phyloP scores from a whole-genome alignment of 2,797 vertebrate species.

The Orientallactaga sibirica region DNA sequence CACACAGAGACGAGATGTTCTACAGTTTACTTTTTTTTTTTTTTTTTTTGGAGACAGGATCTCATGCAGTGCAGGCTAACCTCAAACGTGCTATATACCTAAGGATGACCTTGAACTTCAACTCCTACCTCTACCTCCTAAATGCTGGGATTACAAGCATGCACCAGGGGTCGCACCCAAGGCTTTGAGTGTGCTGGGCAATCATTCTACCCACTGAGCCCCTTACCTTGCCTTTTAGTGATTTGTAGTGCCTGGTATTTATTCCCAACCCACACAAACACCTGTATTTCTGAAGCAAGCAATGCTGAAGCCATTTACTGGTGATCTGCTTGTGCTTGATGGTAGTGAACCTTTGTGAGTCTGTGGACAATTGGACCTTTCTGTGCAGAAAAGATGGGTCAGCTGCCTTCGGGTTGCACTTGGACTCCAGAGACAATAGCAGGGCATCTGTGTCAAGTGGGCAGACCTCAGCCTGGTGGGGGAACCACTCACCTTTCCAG shows the following conservation, averaged over 20 bases:
- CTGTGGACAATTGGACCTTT: background rate
- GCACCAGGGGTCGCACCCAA: background rate
- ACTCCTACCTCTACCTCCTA: background rate
- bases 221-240: background rate
- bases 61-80: background rate
- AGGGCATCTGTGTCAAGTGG: conserved; percentile 21
- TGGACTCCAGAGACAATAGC: background rate
- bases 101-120: background rate
- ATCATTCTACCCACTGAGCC: background rate
- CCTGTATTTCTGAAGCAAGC: conserved; percentile 30
- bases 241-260: background rate
- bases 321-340: background rate
- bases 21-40: background rate
- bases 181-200: background rate
- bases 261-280: background rate
- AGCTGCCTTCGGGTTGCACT: background rate
- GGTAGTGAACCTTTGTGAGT: background rate
- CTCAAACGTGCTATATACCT: background rate
- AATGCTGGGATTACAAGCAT: background rate
- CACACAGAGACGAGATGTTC: background rate
- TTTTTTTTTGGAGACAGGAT: background rate
- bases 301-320: background rate
- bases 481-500: background rate
- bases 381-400: background rate
- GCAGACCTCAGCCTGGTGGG: background rate